phyloP scores from a whole-genome alignment of 1,140 invertebrate genomes.

The Panagrolaimus sp. region DNA sequence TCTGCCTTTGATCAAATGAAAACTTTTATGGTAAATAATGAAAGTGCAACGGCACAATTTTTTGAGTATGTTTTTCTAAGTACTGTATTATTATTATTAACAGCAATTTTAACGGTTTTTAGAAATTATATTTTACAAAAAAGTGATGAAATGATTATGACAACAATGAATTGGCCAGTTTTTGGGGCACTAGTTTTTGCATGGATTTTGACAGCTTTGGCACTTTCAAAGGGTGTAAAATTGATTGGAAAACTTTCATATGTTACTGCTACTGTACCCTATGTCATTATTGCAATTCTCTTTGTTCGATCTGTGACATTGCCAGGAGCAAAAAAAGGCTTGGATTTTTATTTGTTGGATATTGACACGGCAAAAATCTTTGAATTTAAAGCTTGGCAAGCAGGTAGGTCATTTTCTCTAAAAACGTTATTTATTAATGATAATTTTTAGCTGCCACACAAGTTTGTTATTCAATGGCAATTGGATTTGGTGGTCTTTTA shows the following conservation, averaged over 20 bases:
- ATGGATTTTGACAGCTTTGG: slow-evolving; percentile 41
- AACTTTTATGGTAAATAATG: slow-evolving; percentile 55
- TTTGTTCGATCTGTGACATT: slow-evolving; percentile 41
- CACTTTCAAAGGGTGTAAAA: slow-evolving; percentile 42
- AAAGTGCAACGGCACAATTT: slow-evolving; percentile 45
- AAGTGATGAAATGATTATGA: slow-evolving; percentile 58
- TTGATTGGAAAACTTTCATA: slow-evolving; percentile 39
- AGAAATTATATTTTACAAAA: slow-evolving; percentile 47
- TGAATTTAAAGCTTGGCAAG: slow-evolving; percentile 20
- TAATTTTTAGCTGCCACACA: slow-evolving; percentile 54
- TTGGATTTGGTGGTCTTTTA: slow-evolving; percentile 59
- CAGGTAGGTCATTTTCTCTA: slow-evolving; percentile 5
- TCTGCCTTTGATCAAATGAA: slow-evolving; percentile 60
- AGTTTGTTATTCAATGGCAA: slow-evolving; percentile 60
- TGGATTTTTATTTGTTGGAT: slow-evolving; percentile 39
- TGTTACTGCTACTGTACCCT: slow-evolving; percentile 43
- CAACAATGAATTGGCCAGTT: slow-evolving; percentile 60
- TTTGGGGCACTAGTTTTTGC: slow-evolving; percentile 44
- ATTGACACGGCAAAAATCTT: slow-evolving; percentile 28
- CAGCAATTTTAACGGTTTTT: slow-evolving; percentile 25
- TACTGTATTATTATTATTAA: background rate
- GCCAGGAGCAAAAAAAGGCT: slow-evolving; percentile 40
- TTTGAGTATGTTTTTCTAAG: slow-evolving; percentile 30
- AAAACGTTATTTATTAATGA: too few species aligned
- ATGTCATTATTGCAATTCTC: slow-evolving; percentile 41